A percentile compares a stretch with the other conserved stretches of the same genome.
Evolutionary conservation across 2,113 vertebrate genomes (phyloP).

Genomic region (Lamprologus lemairii): DNA sequence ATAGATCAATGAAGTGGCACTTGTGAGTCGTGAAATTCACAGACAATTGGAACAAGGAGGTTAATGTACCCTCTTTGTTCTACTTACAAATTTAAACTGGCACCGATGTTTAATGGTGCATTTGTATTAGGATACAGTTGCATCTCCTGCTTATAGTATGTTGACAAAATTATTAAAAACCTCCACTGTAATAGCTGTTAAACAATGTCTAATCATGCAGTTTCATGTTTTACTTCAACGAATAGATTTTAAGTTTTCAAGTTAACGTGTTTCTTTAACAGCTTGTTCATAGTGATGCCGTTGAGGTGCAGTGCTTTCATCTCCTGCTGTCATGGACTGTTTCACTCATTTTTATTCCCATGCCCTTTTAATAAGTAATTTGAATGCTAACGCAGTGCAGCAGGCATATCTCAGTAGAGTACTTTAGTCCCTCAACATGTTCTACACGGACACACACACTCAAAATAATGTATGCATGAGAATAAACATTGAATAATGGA

Average conservation of each 20-base stretch:
- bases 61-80: background rate
- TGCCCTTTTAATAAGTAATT: conserved; percentile 1
- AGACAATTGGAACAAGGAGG: background rate
- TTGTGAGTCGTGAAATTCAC: background rate
- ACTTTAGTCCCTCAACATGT: background rate
- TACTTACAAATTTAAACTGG: background rate
- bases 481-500: background rate
- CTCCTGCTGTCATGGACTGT: background rate
- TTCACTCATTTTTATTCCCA: conserved; percentile 8
- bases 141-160: background rate
- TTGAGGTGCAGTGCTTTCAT: background rate
- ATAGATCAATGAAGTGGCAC: background rate
- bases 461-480: background rate
- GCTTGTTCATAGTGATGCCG: background rate
- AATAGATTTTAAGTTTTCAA: background rate
- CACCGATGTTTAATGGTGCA: background rate
- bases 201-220: background rate
- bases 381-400: background rate
- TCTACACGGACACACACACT: background rate
- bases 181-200: background rate
- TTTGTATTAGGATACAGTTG: background rate
- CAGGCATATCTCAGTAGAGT: background rate
- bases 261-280: background rate
- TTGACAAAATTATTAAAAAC: background rate
- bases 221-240: background rate